Percentiles rank a stretch among this genome's conserved stretches.
Evolutionary conservation across 2,888 invertebrate species (phyloP).

Genomic region (Drosophila tanythrix): DNA sequence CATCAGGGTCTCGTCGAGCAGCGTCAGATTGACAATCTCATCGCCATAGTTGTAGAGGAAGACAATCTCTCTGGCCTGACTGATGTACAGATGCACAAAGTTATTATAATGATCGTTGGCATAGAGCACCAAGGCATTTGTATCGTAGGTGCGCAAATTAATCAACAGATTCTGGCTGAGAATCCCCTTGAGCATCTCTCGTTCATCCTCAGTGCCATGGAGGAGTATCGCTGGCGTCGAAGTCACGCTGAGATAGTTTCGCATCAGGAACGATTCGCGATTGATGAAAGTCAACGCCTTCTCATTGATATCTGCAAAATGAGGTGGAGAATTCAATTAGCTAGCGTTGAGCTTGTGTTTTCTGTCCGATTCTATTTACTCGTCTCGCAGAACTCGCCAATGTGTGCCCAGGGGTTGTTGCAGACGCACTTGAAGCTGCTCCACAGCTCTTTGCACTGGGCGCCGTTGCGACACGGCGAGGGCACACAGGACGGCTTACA

Average conservation of each 20-base stretch:
- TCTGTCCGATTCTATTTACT: constrained; percentile 88
- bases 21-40: constrained; percentile 91
- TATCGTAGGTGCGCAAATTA: constrained; percentile 94
- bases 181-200: constrained; percentile 88
- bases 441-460: constrained; percentile 95
- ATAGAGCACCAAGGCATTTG: constrained; percentile 92
- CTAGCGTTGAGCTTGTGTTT: neutral
- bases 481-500: constrained; percentile 97
- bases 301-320: constrained; percentile 91
- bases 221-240: constrained; percentile 85
- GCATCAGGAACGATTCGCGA: constrained; percentile 91
- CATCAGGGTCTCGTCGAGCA: constrained; percentile 89
- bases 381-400: constrained; percentile 94
- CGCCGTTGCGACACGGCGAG: constrained; percentile 96
- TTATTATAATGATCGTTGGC: constrained; percentile 97
- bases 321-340: neutral
- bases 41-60: constrained; percentile 94
- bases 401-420: constrained; percentile 96
- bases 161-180: constrained; percentile 93
- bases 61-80: constrained; percentile 91
- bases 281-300: constrained; percentile 95
- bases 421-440: constrained; percentile 96
- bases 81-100: constrained; percentile 94
- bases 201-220: constrained; percentile 84
- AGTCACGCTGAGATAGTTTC: constrained; percentile 90